phyloP scores from a whole-genome alignment of 2,888 invertebrate genomes.

The Pharmacophagus antenor region DNA sequence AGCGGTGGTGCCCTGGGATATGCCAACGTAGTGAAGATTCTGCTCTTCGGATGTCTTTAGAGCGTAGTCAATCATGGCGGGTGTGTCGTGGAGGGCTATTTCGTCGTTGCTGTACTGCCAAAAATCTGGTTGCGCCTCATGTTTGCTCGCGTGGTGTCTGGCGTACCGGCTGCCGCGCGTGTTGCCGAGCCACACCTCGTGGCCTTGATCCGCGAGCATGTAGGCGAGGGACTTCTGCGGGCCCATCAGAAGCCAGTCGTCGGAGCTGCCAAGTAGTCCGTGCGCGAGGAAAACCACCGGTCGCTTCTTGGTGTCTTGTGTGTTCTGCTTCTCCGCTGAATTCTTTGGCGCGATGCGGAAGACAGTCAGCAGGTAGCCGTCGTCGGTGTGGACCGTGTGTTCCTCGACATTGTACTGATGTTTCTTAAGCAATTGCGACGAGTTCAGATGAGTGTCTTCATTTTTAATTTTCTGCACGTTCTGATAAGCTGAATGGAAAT shows the following conservation, averaged over 20 bases:
- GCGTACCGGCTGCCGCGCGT: slow-evolving; percentile 69
- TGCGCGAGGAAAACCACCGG: slow-evolving; percentile 81
- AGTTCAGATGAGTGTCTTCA: slow-evolving; percentile 49
- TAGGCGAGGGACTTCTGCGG: slow-evolving; percentile 75
- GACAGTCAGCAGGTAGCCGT: slow-evolving; percentile 68
- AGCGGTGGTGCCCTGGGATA: slow-evolving; percentile 59
- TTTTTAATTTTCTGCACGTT: slow-evolving; percentile 40
- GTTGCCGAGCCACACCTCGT: slow-evolving; percentile 74
- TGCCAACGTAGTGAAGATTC: slow-evolving; percentile 65
- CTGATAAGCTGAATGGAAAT: slow-evolving; percentile 50
- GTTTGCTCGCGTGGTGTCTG: slow-evolving; percentile 59
- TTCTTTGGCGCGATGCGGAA: slow-evolving; percentile 64
- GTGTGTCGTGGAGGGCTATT: slow-evolving; percentile 65
- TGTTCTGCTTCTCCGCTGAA: slow-evolving; percentile 32
- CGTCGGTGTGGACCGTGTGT: slow-evolving; percentile 63
- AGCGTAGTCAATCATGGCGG: slow-evolving; percentile 69
- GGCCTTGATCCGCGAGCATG: slow-evolving; percentile 62
- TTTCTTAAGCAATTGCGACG: slow-evolving; percentile 59
- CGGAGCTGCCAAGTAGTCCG: slow-evolving; percentile 84
- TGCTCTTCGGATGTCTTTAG: slow-evolving; percentile 54
- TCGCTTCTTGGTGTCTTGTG: slow-evolving; percentile 41
- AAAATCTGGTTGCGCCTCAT: slow-evolving; percentile 59
- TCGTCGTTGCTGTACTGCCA: slow-evolving; percentile 73
- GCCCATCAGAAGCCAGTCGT: slow-evolving; percentile 85
- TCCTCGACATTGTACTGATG: slow-evolving; percentile 61